Conservation (phyloP, 2,888 invertebrate species). For the Boloria euphrosyne region DNA sequence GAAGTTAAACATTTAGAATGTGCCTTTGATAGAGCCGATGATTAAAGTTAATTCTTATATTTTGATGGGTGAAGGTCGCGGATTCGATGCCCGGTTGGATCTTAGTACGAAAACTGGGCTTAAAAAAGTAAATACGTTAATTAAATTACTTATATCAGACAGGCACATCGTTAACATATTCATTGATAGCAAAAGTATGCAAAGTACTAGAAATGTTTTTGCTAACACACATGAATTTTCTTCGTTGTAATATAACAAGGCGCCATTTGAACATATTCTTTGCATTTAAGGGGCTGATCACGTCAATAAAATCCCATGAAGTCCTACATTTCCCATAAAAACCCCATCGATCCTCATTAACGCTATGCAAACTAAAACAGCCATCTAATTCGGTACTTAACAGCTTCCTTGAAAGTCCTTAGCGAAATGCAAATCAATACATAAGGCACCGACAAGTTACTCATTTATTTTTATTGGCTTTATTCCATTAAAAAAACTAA, state of each 20-base stretch:
- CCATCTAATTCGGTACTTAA: not conserved
- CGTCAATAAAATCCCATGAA: not conserved
- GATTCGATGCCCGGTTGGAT: too few relatives aligned
- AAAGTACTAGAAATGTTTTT: too few relatives aligned
- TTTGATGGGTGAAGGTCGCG: too few relatives aligned
- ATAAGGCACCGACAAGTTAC: conserved; percentile 26
- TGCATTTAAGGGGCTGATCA: not conserved
- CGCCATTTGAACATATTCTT: not conserved
- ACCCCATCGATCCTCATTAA: not conserved
- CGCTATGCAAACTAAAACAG: conserved; percentile 3
- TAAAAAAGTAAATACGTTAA: too few relatives aligned
- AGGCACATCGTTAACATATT: too few relatives aligned
- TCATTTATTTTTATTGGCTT: conserved; percentile 47
- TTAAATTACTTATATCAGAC: too few relatives aligned
- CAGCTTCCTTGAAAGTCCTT: not conserved
- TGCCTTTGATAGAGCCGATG: conserved; percentile 20
- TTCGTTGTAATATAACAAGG: too few relatives aligned
- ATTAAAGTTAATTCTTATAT: conserved; percentile 5
- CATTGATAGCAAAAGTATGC: too few relatives aligned
- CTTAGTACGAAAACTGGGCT: too few relatives aligned
- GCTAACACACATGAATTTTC: too few relatives aligned
- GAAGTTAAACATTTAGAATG: conserved; percentile 21
- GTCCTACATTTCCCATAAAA: not conserved
- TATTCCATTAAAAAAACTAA: conserved; percentile 51
- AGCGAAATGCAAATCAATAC: conserved; percentile 21